Evolutionary conservation across 2,113 vertebrate genomes (phyloP).

Genomic region (Austrofundulus limnaeus): DNA sequence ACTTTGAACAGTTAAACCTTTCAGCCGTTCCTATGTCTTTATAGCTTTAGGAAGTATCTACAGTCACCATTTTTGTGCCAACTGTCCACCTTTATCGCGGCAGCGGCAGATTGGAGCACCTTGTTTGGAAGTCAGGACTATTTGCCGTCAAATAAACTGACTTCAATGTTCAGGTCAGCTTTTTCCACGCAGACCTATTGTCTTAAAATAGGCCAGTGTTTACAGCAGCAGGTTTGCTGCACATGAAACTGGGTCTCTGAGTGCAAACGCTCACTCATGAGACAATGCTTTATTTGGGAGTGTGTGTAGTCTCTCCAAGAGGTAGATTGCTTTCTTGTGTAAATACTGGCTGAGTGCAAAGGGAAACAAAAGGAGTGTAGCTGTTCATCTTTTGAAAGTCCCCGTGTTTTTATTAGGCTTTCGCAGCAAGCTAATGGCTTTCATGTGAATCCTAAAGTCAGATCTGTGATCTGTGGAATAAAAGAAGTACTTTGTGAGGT

Average conservation of each 20-base stretch:
- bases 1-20: conserved; percentile 1
- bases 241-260: conserved; percentile 32
- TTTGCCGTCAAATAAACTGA: conserved; percentile 48
- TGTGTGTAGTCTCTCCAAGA: conserved; percentile 26
- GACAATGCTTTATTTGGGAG: conserved; percentile 60
- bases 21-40: conserved; percentile 4
- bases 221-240: conserved; percentile 67
- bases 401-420: conserved; percentile 16
- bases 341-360: conserved; percentile 54
- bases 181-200: conserved; percentile 65
- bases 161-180: conserved; percentile 59
- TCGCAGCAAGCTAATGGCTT: conserved; percentile 9
- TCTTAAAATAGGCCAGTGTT: conserved; percentile 75
- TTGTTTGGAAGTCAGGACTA: conserved; percentile 73
- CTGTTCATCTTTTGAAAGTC: conserved; percentile 26
- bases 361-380: conserved; percentile 20
- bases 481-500: conserved; percentile 10
- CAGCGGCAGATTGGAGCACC: conserved; percentile 40
- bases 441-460: conserved; percentile 18
- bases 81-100: conserved; percentile 30
- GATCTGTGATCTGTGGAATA: background rate
- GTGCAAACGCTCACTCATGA: conserved; percentile 33
- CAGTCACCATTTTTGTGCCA: background rate
- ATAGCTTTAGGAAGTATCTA: background rate
- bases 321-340: conserved; percentile 31